phyloP scores from a whole-genome alignment of 2,888 invertebrate species.

The Ethmia dodecea region DNA sequence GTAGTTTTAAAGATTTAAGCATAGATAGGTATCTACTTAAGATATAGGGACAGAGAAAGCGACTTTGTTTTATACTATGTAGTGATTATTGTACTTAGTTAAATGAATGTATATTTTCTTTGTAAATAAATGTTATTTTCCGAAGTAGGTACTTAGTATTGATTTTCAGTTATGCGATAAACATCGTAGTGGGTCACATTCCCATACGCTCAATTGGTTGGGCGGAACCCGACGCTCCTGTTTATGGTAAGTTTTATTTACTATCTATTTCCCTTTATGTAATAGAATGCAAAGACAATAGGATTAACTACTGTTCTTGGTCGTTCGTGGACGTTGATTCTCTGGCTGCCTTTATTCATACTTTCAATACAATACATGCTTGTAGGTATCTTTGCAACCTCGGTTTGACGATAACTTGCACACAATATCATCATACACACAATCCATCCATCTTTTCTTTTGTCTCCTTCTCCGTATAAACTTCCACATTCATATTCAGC shows the following conservation, averaged over 20 bases:
- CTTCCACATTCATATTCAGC: no score
- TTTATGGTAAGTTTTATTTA: slow-evolving; percentile 17
- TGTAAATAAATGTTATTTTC: no score
- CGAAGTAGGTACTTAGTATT: no score
- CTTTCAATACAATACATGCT: neutral
- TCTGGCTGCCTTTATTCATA: neutral
- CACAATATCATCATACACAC: neutral
- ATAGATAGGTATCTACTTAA: no score
- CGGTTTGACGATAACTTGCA: neutral
- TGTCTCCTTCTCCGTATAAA: no score
- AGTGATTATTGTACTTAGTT: no score
- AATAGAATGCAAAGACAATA: neutral
- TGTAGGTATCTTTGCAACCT: neutral
- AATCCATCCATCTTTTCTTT: no score
- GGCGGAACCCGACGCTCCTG: slow-evolving; percentile 21
- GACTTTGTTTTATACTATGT: no score
- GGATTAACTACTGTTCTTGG: neutral
- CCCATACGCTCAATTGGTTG: slow-evolving; percentile 11
- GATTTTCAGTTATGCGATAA: neutral
- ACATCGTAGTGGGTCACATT: neutral
- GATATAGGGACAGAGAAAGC: no score
- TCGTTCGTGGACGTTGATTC: neutral
- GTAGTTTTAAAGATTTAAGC: no score
- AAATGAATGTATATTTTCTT: no score
- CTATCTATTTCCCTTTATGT: neutral